These are phyloP conservation scores for Rhagophthalmus giganteus DNA, from an alignment of 2,888 invertebrate genomes.

Conservation along the genomic window DNA sequence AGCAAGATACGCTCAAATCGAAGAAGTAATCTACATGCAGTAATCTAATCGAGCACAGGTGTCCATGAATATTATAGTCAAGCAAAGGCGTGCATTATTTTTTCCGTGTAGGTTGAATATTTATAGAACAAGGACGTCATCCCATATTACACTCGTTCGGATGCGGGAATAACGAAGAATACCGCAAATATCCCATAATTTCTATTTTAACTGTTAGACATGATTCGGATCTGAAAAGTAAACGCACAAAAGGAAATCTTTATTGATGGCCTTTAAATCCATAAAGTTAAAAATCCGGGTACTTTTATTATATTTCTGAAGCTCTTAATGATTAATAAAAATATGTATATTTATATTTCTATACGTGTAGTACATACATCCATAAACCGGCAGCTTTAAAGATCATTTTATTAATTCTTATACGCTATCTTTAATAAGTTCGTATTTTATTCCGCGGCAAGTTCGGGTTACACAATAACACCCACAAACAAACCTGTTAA, in stretches of 20 bases:
- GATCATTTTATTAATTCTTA: background rate
- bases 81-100: slow-evolving; percentile 43
- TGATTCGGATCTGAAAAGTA: background rate
- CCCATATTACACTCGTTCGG: background rate
- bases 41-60: slow-evolving; percentile 50
- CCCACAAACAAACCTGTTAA: background rate
- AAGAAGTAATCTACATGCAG: slow-evolving; percentile 46
- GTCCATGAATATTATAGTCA: slow-evolving; percentile 47
- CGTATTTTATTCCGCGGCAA: background rate
- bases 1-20: slow-evolving; percentile 44
- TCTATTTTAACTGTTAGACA: background rate
- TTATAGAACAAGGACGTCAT: slow-evolving; percentile 46
- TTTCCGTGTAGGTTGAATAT: slow-evolving; percentile 45
- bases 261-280: too few species aligned
- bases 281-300: background rate
- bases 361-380: background rate
- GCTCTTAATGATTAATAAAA: background rate
- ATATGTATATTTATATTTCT: background rate
- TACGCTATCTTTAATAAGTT: background rate
- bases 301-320: background rate
- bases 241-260: too few species aligned
- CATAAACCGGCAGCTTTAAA: background rate
- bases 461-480: background rate
- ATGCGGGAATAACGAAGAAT: background rate
- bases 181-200: background rate